Conservation (phyloP, 2,113 vertebrate species). For the Vombatus ursinus region DNA sequence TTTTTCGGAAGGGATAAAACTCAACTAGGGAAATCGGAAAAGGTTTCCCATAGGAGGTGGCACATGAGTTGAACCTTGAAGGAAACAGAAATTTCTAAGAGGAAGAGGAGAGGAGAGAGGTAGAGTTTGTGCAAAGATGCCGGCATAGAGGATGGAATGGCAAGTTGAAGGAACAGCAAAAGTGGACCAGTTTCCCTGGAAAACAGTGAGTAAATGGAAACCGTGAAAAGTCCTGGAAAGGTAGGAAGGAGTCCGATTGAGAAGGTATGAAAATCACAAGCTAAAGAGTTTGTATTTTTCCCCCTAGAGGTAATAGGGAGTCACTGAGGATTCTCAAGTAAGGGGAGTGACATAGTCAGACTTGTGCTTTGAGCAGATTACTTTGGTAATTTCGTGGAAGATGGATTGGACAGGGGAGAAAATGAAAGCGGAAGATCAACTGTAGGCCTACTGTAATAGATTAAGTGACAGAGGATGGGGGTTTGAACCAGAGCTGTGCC, state of each 20-base stretch:
- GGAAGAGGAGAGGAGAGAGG: not conserved
- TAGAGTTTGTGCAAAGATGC: not conserved
- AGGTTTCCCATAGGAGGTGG: not conserved
- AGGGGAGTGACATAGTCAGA: not conserved
- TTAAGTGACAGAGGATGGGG: too few relatives aligned
- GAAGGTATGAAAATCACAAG: not conserved
- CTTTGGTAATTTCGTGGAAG: not conserved
- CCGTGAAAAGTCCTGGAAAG: not conserved
- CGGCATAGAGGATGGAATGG: not conserved
- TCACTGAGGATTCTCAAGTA: not conserved
- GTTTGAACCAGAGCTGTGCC: not conserved
- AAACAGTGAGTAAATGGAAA: not conserved
- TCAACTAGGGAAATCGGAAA: not conserved
- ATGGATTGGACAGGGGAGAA: not conserved
- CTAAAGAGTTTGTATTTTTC: not conserved
- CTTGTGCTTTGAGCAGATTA: not conserved
- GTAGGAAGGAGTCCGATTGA: not conserved
- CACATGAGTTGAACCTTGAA: not conserved
- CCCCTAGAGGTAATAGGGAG: not conserved
- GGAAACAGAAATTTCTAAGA: not conserved
- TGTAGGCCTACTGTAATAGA: not conserved
- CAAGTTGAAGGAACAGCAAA: not conserved
- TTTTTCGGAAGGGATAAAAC: not conserved
- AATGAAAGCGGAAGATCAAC: not conserved
- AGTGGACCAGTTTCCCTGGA: not conserved